phyloP scores from a whole-genome alignment of 1,140 invertebrate species.

The Doryteuthis pealeii region DNA sequence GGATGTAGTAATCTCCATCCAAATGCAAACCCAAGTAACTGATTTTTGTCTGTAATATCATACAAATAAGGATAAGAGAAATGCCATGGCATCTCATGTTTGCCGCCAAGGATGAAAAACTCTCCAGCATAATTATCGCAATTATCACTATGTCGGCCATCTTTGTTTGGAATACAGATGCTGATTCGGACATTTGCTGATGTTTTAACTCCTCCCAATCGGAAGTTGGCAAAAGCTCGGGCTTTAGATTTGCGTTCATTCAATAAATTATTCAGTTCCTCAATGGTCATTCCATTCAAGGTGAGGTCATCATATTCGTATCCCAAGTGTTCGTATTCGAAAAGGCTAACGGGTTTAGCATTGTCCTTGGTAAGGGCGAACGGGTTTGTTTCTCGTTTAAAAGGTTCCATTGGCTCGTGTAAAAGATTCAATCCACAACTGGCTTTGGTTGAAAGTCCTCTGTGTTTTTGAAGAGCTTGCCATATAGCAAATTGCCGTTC shows the following conservation, averaged over 20 bases:
- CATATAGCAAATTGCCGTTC: constrained; percentile 29
- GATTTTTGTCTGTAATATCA: constrained; percentile 26
- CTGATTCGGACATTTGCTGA: constrained; percentile 32
- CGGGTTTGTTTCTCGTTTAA: constrained; percentile 25
- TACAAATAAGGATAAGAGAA: constrained; percentile 26
- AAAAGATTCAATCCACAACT: constrained; percentile 21
- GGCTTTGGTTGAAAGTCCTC: constrained; percentile 16
- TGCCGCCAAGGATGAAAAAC: constrained; percentile 34
- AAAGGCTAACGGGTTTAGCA: constrained; percentile 5
- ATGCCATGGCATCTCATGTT: constrained; percentile 27
- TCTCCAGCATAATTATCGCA: constrained; percentile 24
- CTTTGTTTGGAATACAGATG: constrained; percentile 14
- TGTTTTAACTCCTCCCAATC: constrained; percentile 22
- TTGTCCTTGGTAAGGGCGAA: constrained; percentile 18
- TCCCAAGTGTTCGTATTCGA: neutral
- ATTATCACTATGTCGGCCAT: constrained; percentile 2
- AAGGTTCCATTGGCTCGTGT: constrained; percentile 21
- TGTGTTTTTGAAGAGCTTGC: constrained; percentile 27
- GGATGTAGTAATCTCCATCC: constrained; percentile 22
- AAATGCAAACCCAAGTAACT: neutral
- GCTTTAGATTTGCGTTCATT: constrained; percentile 20
- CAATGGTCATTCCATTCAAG: constrained; percentile 27
- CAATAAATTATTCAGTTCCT: constrained; percentile 20
- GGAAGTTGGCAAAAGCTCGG: constrained; percentile 26
- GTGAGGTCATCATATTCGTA: constrained; percentile 27